Evolutionary conservation across 2,797 vertebrate species (phyloP).

Genomic region (Myiotriccus ornatus): DNA sequence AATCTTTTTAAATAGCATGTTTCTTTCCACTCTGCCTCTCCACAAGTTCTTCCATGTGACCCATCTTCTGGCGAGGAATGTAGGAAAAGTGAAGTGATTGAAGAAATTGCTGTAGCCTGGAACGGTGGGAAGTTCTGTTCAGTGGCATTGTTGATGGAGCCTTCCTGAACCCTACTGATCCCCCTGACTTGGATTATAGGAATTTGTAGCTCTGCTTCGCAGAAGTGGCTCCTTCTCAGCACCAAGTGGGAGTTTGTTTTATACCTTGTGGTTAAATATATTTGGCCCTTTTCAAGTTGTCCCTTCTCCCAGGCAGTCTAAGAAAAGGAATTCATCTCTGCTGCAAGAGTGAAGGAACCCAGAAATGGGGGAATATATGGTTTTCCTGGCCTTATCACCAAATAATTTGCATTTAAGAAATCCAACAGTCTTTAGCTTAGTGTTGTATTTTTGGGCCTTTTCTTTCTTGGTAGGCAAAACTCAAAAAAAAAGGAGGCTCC

Average conservation of each 20-base stretch:
- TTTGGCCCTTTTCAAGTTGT: conserved; percentile 22
- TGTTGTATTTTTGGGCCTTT: neutral
- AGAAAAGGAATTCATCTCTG: neutral
- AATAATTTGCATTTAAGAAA: neutral
- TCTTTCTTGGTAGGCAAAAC: neutral
- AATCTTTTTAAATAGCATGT: conserved; percentile 45
- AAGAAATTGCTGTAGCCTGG: conserved; percentile 24
- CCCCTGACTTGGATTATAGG: conserved; percentile 39
- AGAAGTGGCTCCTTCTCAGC: conserved; percentile 45
- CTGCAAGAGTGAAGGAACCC: neutral
- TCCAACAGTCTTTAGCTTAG: neutral
- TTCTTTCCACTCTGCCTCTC: conserved; percentile 57
- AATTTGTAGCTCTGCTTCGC: conserved; percentile 28
- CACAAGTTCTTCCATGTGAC: conserved; percentile 58
- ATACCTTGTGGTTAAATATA: neutral
- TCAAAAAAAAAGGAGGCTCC: neutral
- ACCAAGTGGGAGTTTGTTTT: conserved; percentile 35
- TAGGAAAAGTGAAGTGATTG: conserved; percentile 59
- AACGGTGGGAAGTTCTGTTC: conserved; percentile 37
- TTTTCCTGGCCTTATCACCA: neutral
- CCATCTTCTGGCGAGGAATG: conserved; percentile 16
- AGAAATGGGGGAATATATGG: neutral
- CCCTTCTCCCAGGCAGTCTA: neutral
- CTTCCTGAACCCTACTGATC: conserved; percentile 17
- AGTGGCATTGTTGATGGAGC: conserved; percentile 16